Percentiles rank a stretch among this genome's conserved stretches.
Conservation (phyloP, 2,797 vertebrate genomes). For the Sebastes reedi region DNA sequence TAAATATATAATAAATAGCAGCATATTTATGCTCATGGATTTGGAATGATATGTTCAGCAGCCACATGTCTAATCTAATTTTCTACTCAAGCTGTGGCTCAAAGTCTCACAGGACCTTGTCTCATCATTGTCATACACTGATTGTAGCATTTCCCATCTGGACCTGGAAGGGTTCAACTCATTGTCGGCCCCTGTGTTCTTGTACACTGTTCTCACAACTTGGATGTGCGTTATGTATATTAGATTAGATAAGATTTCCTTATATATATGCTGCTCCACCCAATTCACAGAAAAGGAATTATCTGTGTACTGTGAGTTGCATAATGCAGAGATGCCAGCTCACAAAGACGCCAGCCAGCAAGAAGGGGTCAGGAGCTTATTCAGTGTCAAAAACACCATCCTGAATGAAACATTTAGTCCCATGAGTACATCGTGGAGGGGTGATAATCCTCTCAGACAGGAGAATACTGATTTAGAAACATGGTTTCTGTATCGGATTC, state of each 20-base stretch:
- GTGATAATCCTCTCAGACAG: neutral
- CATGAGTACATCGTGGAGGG: neutral
- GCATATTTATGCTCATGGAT: too few relatives aligned
- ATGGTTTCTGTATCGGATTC: neutral
- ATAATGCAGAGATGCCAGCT: slow-evolving; percentile 1
- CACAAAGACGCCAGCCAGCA: neutral
- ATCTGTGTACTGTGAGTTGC: too few relatives aligned
- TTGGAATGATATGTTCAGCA: too few relatives aligned
- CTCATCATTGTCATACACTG: neutral
- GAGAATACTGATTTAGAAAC: neutral
- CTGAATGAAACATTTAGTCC: neutral
- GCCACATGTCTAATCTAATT: neutral
- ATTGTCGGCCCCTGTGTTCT: too few relatives aligned
- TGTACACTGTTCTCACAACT: neutral
- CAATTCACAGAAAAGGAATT: too few relatives aligned
- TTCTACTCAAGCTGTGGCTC: neutral
- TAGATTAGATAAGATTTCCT: too few relatives aligned
- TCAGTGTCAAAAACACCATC: neutral
- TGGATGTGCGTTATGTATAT: neutral
- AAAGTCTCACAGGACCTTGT: neutral
- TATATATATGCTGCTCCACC: too few relatives aligned
- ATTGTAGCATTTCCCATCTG: neutral
- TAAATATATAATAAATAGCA: too few relatives aligned
- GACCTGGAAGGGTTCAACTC: too few relatives aligned
- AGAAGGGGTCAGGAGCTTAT: neutral